Percentiles rank a stretch among this genome's conserved stretches.
phyloP scores from a whole-genome alignment of 2,888 invertebrate species.

The Plagodis dolabraria region DNA sequence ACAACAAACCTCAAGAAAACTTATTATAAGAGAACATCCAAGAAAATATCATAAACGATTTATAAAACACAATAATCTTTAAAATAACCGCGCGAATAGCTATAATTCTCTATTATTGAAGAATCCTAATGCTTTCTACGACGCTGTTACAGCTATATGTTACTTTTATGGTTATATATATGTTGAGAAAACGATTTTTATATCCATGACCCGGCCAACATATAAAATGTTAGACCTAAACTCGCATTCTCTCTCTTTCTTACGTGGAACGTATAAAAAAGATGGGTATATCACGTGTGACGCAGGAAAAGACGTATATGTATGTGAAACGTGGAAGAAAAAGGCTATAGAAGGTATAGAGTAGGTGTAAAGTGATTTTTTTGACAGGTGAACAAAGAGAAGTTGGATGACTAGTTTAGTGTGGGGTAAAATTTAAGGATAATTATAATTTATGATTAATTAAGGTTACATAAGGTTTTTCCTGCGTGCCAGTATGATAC shows the following conservation, averaged over 20 bases:
- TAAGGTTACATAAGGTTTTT: no score
- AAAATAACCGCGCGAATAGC: conserved; percentile 58
- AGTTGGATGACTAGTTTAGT: not conserved
- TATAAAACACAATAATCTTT: conserved; percentile 50
- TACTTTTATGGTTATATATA: conserved; percentile 53
- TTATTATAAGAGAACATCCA: conserved; percentile 5
- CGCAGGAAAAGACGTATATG: conserved; percentile 65
- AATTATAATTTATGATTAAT: no score
- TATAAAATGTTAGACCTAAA: conserved; percentile 84
- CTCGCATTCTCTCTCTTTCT: conserved; percentile 61
- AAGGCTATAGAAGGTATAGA: conserved; percentile 53
- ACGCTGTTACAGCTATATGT: conserved; percentile 51
- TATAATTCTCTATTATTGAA: conserved; percentile 76
- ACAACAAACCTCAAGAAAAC: conserved; percentile 9
- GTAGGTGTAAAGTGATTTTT: conserved; percentile 39
- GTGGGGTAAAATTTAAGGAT: no score
- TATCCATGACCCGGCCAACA: conserved; percentile 85
- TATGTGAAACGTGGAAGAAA: conserved; percentile 64
- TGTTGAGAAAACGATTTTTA: conserved; percentile 81
- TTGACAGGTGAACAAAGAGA: conserved; percentile 17
- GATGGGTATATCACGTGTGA: conserved; percentile 71
- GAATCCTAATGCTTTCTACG: conserved; percentile 68
- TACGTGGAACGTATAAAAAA: conserved; percentile 52
- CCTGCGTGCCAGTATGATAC: no score
- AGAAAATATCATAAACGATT: conserved; percentile 27